A percentile compares a stretch with the other conserved stretches of the same genome.
phyloP scores from a whole-genome alignment of 2,113 vertebrate genomes.

The Petrocephalus zakoni region DNA sequence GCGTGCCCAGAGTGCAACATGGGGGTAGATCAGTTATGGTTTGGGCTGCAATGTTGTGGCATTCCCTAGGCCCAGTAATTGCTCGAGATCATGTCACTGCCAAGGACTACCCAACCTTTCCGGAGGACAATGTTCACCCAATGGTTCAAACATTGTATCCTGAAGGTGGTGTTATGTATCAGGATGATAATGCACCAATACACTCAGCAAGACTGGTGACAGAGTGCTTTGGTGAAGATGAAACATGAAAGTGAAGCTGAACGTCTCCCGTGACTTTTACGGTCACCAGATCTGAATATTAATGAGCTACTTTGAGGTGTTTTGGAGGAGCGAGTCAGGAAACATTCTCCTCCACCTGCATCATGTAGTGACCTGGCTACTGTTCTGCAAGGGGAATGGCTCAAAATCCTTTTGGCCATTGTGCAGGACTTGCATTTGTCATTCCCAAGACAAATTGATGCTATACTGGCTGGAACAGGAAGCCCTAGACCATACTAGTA shows the following conservation, averaged over 20 bases:
- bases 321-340: not conserved
- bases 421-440: not conserved
- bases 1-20: not conserved
- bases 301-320: not conserved
- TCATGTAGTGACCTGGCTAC: not conserved
- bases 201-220: not conserved
- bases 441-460: too few species aligned
- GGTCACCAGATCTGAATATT: not conserved
- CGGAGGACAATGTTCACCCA: too few species aligned
- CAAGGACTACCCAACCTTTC: too few species aligned
- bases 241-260: too few species aligned
- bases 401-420: not conserved
- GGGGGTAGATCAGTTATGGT: not conserved
- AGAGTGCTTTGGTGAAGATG: not conserved
- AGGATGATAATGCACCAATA: not conserved
- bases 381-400: not conserved
- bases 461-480: too few species aligned
- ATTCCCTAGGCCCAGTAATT: not conserved
- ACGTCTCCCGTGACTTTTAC: too few species aligned
- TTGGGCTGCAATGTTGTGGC: not conserved
- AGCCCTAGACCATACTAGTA: too few species aligned
- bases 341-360: not conserved
- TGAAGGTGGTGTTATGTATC: not conserved
- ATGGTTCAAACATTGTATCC: too few species aligned
- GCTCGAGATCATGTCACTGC: not conserved